Evolutionary conservation across 2,888 invertebrate genomes (phyloP).

Genomic region (Macrosiphum euphorbiae): DNA sequence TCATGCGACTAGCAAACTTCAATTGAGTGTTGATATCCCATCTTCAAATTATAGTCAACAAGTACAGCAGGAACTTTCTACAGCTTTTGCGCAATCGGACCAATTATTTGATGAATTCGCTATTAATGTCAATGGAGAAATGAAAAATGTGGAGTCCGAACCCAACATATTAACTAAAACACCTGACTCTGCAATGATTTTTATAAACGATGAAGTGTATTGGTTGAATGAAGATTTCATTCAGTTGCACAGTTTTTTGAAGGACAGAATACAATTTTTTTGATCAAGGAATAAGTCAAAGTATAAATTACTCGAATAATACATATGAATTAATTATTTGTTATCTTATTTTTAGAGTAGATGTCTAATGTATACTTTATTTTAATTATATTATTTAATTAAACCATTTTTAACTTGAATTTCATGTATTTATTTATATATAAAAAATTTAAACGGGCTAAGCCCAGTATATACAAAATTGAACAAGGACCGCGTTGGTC

Average conservation of each 20-base stretch:
- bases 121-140: conserved; percentile 86
- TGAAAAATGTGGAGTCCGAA: conserved; percentile 81
- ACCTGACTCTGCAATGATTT: conserved; percentile 82
- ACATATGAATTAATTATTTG: too few species aligned
- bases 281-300: conserved; percentile 69
- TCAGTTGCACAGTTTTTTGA: conserved; percentile 77
- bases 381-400: neutral
- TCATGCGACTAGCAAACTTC: conserved; percentile 92
- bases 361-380: neutral
- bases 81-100: conserved; percentile 93
- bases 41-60: conserved; percentile 98
- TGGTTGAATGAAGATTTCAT: conserved; percentile 92
- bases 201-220: conserved; percentile 90
- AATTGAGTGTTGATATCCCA: conserved; percentile 95
- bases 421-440: too few species aligned
- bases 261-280: conserved; percentile 78
- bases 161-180: conserved; percentile 83
- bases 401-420: too few species aligned
- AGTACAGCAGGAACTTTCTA: conserved; percentile 93
- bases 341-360: conserved; percentile 24
- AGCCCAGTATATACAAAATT: too few species aligned
- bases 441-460: too few species aligned
- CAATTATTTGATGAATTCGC: conserved; percentile 91
- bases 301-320: neutral
- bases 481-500: too few species aligned